Percentiles rank a stretch among this genome's conserved stretches.
These are phyloP conservation scores for Bibio marci DNA, from an alignment of 2,888 invertebrate genomes.

Conservation along the genomic window DNA sequence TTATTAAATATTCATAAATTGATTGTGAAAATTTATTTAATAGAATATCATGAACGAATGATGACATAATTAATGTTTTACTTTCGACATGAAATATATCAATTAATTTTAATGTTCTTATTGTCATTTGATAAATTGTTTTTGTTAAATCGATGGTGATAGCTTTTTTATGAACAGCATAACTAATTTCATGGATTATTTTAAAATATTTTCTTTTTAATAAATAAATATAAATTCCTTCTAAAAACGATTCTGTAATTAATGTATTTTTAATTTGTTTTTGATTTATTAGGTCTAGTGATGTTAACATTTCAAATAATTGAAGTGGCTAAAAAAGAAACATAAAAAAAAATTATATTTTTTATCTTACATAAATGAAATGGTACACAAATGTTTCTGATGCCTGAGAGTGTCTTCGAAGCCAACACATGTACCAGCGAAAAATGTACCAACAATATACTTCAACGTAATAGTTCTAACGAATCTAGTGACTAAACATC, in stretches of 20 bases:
- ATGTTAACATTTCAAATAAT: slow-evolving; percentile 61
- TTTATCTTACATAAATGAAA: too few relatives aligned
- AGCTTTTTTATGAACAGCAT: neutral
- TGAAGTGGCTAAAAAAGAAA: slow-evolving; percentile 40
- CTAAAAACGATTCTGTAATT: slow-evolving; percentile 18
- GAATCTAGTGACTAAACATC: too few relatives aligned
- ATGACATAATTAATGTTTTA: slow-evolving; percentile 6
- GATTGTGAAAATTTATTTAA: slow-evolving; percentile 47
- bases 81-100: neutral
- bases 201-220: slow-evolving; percentile 42
- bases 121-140: neutral
- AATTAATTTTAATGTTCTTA: slow-evolving; percentile 1
- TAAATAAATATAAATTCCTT: slow-evolving; percentile 23
- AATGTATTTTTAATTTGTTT: slow-evolving; percentile 22
- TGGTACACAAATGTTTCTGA: too few relatives aligned
- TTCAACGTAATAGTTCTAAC: too few relatives aligned
- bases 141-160: too few relatives aligned
- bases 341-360: slow-evolving; percentile 34
- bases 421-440: too few relatives aligned
- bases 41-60: slow-evolving; percentile 47
- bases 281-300: slow-evolving; percentile 29
- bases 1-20: slow-evolving; percentile 50
- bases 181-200: slow-evolving; percentile 41
- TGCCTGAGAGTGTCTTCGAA: too few relatives aligned
- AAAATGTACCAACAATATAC: too few relatives aligned